Evolutionary conservation across 1,140 invertebrate genomes (phyloP), one percentile per base, ranked within the genome.

Genomic region (Sycobia sp.): DNA sequence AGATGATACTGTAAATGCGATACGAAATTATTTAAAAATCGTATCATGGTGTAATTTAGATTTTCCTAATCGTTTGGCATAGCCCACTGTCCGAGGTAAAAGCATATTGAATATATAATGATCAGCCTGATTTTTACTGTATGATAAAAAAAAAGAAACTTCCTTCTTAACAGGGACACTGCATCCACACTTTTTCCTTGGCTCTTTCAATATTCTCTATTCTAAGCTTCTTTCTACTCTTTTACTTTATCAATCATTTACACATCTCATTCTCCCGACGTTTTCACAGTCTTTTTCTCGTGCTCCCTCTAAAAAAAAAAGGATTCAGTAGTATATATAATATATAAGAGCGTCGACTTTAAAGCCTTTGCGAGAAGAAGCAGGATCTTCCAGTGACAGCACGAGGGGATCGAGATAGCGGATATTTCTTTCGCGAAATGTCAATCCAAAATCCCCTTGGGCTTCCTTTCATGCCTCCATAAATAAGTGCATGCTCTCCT

Each of bases 271-370:
- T 39, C 34, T 47, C 32, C 39, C 27, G 11, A 0, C 39, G 23
- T 43, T 22, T 22, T 50, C 50, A 41, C 56, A 14, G 5, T 34
- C 10, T 34, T 18, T 27, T 59, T 44, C 34, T 57, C 46, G 16
- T 18, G 59, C 39, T 58, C 23, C 32, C 27, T 65, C 29, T 64
- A 47, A 29, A 56, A 47, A 46, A 38, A 34, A 57, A 38, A 38
- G 20, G 44, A 32, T 53, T 54, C 29, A 46, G 36, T 62, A 41
- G 29, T 62, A 55, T 49, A 55, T 39, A 56, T 62, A 41, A 20
- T 62, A 55, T 49, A 55, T 39, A 56, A 49, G 23, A 62, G 55
- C 20, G 44, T 55, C 23, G 25, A 39, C n/a, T 55, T 54, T 11
- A 23, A 55, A 36, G 14, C 18, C 41, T 29, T 22, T 18, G 25